Evolutionary conservation across 2,888 invertebrate species (phyloP), one percentile per base, ranked within the genome.

Genomic region (Drosophila atripex): DNA sequence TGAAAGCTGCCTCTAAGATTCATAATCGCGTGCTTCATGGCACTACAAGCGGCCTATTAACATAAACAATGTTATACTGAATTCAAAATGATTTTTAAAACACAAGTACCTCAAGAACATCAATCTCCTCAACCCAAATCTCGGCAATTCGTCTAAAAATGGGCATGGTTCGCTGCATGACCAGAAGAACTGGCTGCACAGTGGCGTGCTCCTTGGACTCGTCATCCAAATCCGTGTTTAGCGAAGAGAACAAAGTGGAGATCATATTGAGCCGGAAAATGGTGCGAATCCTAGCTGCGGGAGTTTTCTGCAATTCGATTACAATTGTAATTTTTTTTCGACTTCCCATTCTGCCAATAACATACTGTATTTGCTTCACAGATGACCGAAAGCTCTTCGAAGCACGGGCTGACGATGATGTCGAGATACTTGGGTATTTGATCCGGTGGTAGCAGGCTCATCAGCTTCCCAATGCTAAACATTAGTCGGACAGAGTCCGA

Each of bases 31-130:
- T 95, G 94, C 90, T 96, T 96, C 63, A 97, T 91, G 53, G 96
- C 92, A 65, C 93, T 93, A 91, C 96, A 96, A 74, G 96, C 92
- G 11, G 95, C 94, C 96, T 96, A 92, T n/a, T n/a, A n/a, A n/a
- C n/a, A n/a, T n/a, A n/a, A n/a, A n/a, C 25, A 49, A 38, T 8
- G 7, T 2, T 28, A 0, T 9, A 28, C 49, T 90, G 3, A 4
- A 23, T 14, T 46, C 7, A 1, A 7, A n/a, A n/a, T 0, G 6
- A 14, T 14, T 7, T 14, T 5, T 0, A 5, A 35, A 35, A n/a
- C 14, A 14, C 5, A 7, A n/a, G 6, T 32, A 93, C 95, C 93
- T 95, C 94, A 45, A 95, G 92, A 0, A 95, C 93, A 56, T 93
- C 93, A 8, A 93, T 89, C 80, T 95, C 94, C 30, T 92, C 92